Conservation (phyloP, 2,888 invertebrate genomes). For the Leucania comma region DNA sequence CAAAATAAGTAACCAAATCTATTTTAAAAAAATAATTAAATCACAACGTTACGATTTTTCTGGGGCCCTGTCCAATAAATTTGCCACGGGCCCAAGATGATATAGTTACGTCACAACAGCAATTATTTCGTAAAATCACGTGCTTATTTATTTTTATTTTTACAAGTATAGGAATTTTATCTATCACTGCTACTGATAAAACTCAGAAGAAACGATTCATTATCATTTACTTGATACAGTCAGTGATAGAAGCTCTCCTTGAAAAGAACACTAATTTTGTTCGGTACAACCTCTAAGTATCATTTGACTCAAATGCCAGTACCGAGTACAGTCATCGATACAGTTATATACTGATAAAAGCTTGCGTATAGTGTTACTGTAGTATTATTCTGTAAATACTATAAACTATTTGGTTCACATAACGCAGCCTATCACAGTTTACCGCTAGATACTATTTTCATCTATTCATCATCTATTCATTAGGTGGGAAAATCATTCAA, state of each 20-base stretch:
- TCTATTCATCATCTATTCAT: too few species aligned
- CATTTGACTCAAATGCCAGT: conserved; percentile 58
- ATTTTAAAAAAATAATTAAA: too few species aligned
- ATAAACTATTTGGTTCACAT: too few species aligned
- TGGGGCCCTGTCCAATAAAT: too few species aligned
- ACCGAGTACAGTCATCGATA: conserved; percentile 58
- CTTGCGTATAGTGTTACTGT: conserved; percentile 53
- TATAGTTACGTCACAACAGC: too few species aligned
- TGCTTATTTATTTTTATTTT: neutral
- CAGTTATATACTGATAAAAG: conserved; percentile 62
- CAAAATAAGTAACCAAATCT: too few species aligned
- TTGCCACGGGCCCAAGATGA: too few species aligned
- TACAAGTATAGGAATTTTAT: conserved; percentile 12
- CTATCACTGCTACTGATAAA: conserved; percentile 19
- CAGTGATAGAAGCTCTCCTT: conserved; percentile 2
- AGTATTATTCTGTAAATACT: conserved; percentile 58
- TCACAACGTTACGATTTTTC: too few species aligned
- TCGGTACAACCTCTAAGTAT: conserved; percentile 19
- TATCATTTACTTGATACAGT: conserved; percentile 4
- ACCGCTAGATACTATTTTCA: too few species aligned
- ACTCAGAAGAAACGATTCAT: conserved; percentile 4
- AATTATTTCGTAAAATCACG: neutral
- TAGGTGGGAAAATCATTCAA: too few species aligned
- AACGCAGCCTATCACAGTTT: too few species aligned
- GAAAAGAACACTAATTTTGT: conserved; percentile 10